phyloP scores from a whole-genome alignment of 2,113 vertebrate species.

The Oreochromis tanganicae region DNA sequence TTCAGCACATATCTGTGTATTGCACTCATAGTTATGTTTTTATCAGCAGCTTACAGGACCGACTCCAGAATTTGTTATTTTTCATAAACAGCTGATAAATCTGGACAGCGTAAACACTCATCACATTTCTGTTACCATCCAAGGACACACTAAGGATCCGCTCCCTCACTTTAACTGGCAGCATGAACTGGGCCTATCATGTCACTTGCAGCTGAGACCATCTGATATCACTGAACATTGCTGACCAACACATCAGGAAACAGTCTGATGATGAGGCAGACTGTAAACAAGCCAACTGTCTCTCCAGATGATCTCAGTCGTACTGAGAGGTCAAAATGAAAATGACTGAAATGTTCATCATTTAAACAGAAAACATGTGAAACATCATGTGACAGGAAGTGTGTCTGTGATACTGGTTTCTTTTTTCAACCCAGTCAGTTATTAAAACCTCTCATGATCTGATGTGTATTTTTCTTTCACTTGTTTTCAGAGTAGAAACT shows the following conservation, averaged over 20 bases:
- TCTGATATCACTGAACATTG: neutral
- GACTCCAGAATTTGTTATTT: neutral
- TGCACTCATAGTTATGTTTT: neutral
- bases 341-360: neutral
- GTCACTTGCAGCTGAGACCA: neutral
- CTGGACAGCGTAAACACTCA: neutral
- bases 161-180: neutral
- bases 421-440: neutral
- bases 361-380: neutral
- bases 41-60: accelerated
- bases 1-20: neutral
- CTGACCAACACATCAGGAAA: neutral
- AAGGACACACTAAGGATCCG: accelerated
- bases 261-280: neutral
- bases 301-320: neutral
- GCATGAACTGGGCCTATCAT: neutral
- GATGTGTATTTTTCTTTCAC: neutral
- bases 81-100: neutral
- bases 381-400: neutral
- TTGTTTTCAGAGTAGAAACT: neutral
- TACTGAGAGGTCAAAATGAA: neutral
- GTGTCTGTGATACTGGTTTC: neutral
- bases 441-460: neutral
- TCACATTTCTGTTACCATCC: neutral
- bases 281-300: neutral